These are phyloP conservation scores for Coenobita brevimanus DNA, from an alignment of 1,140 invertebrate genomes.

Conservation along the genomic window DNA sequence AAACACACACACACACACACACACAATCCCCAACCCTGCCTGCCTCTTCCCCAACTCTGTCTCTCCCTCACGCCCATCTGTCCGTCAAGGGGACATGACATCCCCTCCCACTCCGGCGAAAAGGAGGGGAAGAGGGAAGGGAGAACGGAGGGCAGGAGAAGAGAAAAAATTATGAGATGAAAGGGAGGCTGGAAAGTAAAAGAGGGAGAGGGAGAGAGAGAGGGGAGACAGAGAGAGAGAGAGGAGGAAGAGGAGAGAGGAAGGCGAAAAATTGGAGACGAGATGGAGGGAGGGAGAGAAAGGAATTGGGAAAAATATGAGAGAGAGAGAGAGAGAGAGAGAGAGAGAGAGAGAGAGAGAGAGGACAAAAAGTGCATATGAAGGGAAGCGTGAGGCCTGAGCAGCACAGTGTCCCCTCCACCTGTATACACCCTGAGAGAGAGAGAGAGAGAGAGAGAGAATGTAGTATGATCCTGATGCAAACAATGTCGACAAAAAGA, in stretches of 20 bases:
- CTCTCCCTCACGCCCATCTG: conserved; percentile 35
- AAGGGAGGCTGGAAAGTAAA: background rate
- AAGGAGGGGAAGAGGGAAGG: background rate
- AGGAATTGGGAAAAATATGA: background rate
- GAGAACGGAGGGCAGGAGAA: background rate
- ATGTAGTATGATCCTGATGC: no score
- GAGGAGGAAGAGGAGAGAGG: background rate
- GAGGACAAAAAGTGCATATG: background rate
- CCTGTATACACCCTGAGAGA: no score
- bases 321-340: background rate
- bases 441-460: no score
- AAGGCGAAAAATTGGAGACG: background rate
- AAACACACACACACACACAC: background rate
- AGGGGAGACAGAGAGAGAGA: background rate
- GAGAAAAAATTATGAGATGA: background rate
- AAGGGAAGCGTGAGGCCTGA: no score
- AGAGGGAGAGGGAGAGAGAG: background rate
- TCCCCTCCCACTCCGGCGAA: conserved; percentile 5
- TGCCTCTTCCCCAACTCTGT: background rate
- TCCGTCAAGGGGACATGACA: conserved; percentile 31
- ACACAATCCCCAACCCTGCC: background rate
- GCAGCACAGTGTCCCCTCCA: no score
- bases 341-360: background rate
- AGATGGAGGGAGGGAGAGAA: background rate
- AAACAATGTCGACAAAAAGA: no score